phyloP scores from a whole-genome alignment of 2,797 vertebrate genomes.

The Tolypeutes matacus region DNA sequence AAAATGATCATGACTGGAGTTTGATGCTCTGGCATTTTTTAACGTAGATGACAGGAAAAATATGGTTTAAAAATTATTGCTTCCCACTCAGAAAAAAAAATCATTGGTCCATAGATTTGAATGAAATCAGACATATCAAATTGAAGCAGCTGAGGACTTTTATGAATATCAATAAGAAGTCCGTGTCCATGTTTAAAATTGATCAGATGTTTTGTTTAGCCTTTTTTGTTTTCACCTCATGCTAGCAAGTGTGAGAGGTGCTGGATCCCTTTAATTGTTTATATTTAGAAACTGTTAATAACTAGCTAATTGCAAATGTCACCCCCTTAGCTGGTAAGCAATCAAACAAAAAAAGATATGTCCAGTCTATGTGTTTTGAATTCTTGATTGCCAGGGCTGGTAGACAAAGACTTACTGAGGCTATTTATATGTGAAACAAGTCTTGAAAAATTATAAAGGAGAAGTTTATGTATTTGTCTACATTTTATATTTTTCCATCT shows the following conservation, averaged over 20 bases:
- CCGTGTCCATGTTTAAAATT: rapidly evolving
- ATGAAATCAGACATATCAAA: not conserved
- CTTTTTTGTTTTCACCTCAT: not conserved
- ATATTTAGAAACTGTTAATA: not conserved
- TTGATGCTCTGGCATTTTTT: not conserved
- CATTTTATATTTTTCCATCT: not conserved
- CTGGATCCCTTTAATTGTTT: not conserved
- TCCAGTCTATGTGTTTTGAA: not conserved
- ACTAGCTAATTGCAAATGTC: slow-evolving; percentile 30
- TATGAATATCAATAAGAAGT: not conserved
- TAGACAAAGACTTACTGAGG: not conserved
- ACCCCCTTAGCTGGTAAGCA: not conserved
- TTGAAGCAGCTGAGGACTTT: not conserved
- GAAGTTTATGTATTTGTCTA: not conserved
- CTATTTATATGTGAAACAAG: not conserved
- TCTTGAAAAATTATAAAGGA: not conserved
- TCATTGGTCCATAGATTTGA: too few species aligned
- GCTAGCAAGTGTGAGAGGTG: not conserved
- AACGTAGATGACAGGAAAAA: not conserved
- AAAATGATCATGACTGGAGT: not conserved
- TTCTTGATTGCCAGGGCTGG: not conserved
- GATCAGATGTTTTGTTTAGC: not conserved
- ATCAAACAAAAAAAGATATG: not conserved
- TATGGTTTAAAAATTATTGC: not conserved
- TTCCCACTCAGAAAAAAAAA: not conserved